These are phyloP conservation scores for Apodemia duryi DNA, from an alignment of 2,888 invertebrate species.

Conservation along the genomic window DNA sequence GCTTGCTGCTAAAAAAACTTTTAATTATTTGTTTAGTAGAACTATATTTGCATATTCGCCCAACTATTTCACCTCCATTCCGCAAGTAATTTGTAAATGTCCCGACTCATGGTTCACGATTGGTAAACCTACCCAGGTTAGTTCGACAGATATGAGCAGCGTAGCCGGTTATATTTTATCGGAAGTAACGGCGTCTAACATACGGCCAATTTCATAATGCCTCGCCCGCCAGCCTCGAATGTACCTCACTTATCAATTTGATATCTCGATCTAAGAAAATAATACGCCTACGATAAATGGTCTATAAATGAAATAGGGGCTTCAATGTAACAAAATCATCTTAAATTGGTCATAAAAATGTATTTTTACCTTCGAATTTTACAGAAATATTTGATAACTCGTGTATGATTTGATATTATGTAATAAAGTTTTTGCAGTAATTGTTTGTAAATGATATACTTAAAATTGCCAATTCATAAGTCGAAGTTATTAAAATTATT, in stretches of 20 bases:
- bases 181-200: conserved; percentile 76
- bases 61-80: too few species aligned
- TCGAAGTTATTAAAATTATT: too few species aligned
- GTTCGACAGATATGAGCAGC: conserved; percentile 73
- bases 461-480: too few species aligned
- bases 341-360: not conserved
- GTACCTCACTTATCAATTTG: conserved; percentile 78
- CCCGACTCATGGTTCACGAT: not conserved
- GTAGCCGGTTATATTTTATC: conserved; percentile 75
- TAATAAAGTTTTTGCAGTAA: too few species aligned
- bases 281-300: conserved; percentile 57
- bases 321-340: not conserved
- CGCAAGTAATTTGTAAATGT: not conserved
- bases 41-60: too few species aligned
- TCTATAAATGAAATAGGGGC: conserved; percentile 38
- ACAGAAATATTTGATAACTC: too few species aligned
- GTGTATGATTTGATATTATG: too few species aligned
- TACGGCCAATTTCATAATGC: conserved; percentile 80
- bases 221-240: conserved; percentile 64
- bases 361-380: too few species aligned
- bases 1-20: too few species aligned
- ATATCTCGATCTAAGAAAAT: conserved; percentile 74
- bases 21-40: too few species aligned
- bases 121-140: conserved; percentile 32
- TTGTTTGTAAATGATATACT: too few species aligned